Conservation (phyloP, 2,113 vertebrate species). For the Psittacus erithacus region DNA sequence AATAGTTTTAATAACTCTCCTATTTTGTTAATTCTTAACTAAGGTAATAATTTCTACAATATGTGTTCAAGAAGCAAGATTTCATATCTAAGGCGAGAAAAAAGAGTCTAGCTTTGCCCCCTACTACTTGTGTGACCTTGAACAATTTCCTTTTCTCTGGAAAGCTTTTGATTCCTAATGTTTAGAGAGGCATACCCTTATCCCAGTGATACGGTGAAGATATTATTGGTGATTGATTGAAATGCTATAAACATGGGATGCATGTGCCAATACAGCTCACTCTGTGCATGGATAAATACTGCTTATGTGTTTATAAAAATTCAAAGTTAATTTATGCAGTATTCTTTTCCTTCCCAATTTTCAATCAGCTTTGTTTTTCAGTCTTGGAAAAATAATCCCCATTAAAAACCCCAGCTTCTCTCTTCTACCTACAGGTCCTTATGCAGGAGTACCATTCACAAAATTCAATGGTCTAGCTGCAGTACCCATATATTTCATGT, state of each 20-base stretch:
- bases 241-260: neutral
- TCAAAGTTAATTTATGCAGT: neutral
- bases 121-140: neutral
- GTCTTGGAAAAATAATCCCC: neutral
- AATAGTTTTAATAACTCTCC: neutral
- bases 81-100: neutral
- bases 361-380: neutral
- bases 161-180: neutral
- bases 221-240: neutral
- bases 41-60: neutral
- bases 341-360: neutral
- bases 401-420: neutral
- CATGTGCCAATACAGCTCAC: neutral
- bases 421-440: neutral
- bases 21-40: neutral
- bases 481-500: neutral
- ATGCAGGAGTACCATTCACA: neutral
- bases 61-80: neutral
- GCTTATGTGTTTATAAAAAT: neutral
- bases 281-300: neutral
- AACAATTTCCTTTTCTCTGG: neutral
- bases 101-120: neutral
- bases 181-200: neutral
- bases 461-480: neutral
- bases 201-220: neutral